These are phyloP conservation scores for Salvelinus sp. DNA, from an alignment of 2,113 vertebrate species.

Conservation along the genomic window DNA sequence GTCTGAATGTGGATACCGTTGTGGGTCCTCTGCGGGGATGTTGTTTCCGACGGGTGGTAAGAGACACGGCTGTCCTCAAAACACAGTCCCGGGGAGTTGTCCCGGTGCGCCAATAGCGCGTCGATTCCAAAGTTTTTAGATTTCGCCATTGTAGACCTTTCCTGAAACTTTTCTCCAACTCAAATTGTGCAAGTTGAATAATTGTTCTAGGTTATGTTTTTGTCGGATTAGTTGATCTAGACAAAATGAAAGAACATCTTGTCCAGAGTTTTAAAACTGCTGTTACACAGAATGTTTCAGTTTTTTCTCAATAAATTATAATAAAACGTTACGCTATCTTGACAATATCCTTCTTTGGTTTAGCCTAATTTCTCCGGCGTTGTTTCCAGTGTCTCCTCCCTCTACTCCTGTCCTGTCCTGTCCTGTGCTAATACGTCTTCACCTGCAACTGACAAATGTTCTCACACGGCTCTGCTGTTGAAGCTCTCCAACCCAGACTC, in stretches of 20 bases:
- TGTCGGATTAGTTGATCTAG: neutral
- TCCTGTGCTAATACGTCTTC: neutral
- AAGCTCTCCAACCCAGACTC: constrained; percentile 21
- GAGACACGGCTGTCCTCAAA: constrained; percentile 52
- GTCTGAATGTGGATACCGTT: constrained; percentile 37
- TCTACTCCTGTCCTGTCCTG: too few species aligned
- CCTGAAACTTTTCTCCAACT: neutral
- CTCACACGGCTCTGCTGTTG: neutral
- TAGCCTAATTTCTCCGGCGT: neutral
- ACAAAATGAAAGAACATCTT: too few species aligned
- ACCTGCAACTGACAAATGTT: constrained; percentile 37
- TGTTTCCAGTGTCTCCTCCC: too few species aligned
- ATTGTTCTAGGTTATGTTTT: neutral
- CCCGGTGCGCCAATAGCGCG: constrained; percentile 74
- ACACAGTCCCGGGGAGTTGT: constrained; percentile 46
- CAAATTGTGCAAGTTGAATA: neutral
- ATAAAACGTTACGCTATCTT: too few species aligned
- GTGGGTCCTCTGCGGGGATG: constrained; percentile 57
- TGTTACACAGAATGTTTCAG: neutral
- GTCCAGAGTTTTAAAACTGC: too few species aligned
- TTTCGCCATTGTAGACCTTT: constrained; percentile 67
- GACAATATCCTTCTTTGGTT: neutral
- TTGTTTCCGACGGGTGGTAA: constrained; percentile 56
- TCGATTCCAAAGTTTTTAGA: constrained; percentile 83
- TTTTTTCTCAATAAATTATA: too few species aligned